phyloP scores from a whole-genome alignment of 2,888 invertebrate genomes.

The Lepidocyrtinus sp. region DNA sequence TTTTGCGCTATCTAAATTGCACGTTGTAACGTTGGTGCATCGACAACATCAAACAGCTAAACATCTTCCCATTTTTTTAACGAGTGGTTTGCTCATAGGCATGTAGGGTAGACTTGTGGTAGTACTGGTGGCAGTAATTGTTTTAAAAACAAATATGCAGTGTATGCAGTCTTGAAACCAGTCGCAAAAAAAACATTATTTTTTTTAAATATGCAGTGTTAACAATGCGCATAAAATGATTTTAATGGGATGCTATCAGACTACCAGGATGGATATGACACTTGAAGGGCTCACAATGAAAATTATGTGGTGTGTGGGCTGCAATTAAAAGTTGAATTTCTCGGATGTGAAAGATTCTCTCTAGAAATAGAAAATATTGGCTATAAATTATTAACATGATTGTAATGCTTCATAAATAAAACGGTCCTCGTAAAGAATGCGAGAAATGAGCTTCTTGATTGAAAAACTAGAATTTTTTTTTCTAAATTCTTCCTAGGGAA shows the following conservation, averaged over 20 bases:
- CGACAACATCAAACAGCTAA: neutral
- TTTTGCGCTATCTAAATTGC: conserved; percentile 9
- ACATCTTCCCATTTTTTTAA: neutral
- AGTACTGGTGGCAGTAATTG: neutral
- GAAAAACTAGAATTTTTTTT: too few species aligned
- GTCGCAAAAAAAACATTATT: neutral
- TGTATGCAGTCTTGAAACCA: too few species aligned
- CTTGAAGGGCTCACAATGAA: conserved; percentile 13
- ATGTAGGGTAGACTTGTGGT: neutral
- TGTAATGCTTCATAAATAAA: too few species aligned
- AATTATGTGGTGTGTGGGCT: conserved; percentile 12
- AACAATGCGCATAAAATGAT: conserved; percentile 29
- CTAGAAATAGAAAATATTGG: too few species aligned
- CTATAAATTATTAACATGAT: too few species aligned
- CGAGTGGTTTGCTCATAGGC: neutral
- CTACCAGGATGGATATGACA: conserved; percentile 3
- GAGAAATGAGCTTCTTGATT: too few species aligned
- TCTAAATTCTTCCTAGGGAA: too few species aligned
- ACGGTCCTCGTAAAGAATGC: too few species aligned
- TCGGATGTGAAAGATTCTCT: too few species aligned
- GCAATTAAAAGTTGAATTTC: conserved; percentile 10
- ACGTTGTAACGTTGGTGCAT: too few species aligned
- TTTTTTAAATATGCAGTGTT: conserved; percentile 42
- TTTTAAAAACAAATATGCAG: neutral
- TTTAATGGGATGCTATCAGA: conserved; percentile 5